These are phyloP conservation scores for Meiosimyza decipiens DNA, from an alignment of 2,888 invertebrate species.

Conservation along the genomic window DNA sequence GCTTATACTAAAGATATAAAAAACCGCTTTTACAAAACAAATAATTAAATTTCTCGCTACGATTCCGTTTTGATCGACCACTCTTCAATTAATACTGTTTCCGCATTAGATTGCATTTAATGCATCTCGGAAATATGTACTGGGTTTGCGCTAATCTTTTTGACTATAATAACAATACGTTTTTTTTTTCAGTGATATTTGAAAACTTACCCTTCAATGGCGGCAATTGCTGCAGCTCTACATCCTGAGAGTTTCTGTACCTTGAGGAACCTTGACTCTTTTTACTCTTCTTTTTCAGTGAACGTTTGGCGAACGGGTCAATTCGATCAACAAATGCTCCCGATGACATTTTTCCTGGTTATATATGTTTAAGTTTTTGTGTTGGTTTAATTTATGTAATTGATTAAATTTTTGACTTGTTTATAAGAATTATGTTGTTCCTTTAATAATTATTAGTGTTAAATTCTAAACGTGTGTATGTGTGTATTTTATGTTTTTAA, in stretches of 20 bases:
- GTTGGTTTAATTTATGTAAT: conserved; percentile 25
- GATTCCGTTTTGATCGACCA: no score
- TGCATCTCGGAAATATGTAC: no score
- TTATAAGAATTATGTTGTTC: background rate
- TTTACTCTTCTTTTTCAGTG: conserved; percentile 97
- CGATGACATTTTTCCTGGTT: conserved; percentile 71
- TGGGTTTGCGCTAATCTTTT: no score
- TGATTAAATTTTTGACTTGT: background rate
- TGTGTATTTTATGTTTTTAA: conserved; percentile 12
- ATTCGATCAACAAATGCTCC: conserved; percentile 98
- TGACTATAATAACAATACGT: background rate
- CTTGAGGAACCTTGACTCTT: conserved; percentile 99
- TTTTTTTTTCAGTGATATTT: background rate
- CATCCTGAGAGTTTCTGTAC: conserved; percentile 97
- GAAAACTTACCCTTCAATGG: conserved; percentile 87
- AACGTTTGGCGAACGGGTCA: conserved; percentile 99
- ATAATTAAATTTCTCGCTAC: no score
- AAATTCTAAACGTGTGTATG: conserved; percentile 9
- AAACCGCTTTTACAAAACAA: no score
- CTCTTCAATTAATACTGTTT: no score
- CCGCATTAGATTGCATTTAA: no score
- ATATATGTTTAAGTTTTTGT: conserved; percentile 38
- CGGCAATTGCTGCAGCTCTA: conserved; percentile 95
- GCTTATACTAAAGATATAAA: no score
- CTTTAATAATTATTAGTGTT: conserved; percentile 3